These are phyloP conservation scores for Jacana jacana DNA, from an alignment of 2,113 vertebrate genomes.

Conservation along the genomic window DNA sequence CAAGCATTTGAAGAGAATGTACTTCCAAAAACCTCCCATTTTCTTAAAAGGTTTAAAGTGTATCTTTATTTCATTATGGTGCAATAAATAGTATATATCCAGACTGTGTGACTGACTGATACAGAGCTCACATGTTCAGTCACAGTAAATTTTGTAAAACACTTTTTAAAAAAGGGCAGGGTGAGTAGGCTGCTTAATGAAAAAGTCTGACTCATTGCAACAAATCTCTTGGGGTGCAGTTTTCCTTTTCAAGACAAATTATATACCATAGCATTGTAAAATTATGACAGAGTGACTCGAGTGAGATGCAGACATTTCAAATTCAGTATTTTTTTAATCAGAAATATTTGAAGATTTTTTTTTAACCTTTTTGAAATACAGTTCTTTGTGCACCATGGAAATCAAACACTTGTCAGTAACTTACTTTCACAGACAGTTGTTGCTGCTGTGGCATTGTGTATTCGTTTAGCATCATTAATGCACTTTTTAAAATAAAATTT, in stretches of 20 bases:
- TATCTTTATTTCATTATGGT: not conserved
- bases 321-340: not conserved
- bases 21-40: not conserved
- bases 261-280: not conserved
- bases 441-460: not conserved
- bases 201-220: conserved; percentile 5
- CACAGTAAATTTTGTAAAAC: not conserved
- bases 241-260: not conserved
- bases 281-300: not conserved
- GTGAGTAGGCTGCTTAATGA: conserved; percentile 26
- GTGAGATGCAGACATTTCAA: not conserved
- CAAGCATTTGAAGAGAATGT: not conserved
- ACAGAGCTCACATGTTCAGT: not conserved
- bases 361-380: not conserved
- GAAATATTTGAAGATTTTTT: not conserved
- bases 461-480: not conserved
- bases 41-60: not conserved
- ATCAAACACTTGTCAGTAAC: not conserved
- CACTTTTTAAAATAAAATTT: not conserved
- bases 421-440: not conserved
- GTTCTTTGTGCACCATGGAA: not conserved
- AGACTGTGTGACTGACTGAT: not conserved
- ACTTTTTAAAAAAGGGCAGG: not conserved
- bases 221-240: not conserved
- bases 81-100: not conserved